Conservation (phyloP, 1,140 invertebrate genomes). For the Tetramorium parvispinum region DNA sequence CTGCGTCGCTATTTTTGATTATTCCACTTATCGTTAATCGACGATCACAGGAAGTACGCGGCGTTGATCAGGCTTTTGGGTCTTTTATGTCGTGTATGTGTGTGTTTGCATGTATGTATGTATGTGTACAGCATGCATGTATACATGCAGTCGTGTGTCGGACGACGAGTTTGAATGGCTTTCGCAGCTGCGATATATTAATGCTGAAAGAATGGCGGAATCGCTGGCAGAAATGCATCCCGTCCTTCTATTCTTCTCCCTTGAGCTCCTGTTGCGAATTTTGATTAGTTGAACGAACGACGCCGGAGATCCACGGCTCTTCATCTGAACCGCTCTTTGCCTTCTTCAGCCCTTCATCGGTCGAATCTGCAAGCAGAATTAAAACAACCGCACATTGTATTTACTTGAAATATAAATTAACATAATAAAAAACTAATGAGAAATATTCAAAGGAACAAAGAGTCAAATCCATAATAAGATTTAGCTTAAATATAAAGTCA, state of each 20-base stretch:
- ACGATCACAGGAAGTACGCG: conserved; percentile 57
- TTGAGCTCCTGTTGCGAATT: conserved; percentile 73
- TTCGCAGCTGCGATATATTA: conserved; percentile 46
- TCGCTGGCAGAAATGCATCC: conserved; percentile 35
- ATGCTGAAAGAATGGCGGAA: conserved; percentile 48
- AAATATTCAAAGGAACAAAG: neutral
- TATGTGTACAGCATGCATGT: neutral
- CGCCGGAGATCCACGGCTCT: conserved; percentile 76
- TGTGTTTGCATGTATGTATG: conserved; percentile 2
- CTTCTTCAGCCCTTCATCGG: conserved; percentile 74
- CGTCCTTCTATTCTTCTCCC: conserved; percentile 45
- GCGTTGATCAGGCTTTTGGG: conserved; percentile 41
- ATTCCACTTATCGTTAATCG: conserved; percentile 63
- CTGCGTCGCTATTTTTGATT: conserved; percentile 61
- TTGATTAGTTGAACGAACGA: conserved; percentile 79
- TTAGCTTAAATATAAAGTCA: neutral
- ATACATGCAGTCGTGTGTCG: neutral
- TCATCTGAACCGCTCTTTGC: conserved; percentile 75
- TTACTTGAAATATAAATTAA: neutral
- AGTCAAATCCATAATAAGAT: neutral
- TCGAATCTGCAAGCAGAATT: conserved; percentile 71
- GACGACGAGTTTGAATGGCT: conserved; percentile 56
- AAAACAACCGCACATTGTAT: neutral
- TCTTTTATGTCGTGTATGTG: conserved; percentile 25
- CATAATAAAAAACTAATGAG: neutral